phyloP scores from a whole-genome alignment of 2,113 vertebrate species.

The Pycnonotus jocosus region DNA sequence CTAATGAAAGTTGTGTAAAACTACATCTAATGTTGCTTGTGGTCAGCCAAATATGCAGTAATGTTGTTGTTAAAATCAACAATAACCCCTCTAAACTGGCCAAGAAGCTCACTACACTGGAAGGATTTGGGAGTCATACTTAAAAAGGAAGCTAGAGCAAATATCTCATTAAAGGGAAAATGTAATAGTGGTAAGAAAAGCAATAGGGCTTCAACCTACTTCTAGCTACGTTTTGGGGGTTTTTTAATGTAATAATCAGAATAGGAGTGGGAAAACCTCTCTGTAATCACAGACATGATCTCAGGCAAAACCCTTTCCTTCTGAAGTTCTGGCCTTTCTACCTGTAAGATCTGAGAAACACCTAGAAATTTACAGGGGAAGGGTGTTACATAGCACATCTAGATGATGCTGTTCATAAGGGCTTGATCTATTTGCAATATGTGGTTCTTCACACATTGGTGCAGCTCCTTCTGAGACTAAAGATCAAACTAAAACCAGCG shows the following conservation, averaged over 20 bases:
- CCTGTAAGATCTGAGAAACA: background rate
- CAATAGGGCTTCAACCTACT: background rate
- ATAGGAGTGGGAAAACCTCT: background rate
- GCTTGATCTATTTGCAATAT: background rate
- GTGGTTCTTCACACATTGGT: background rate
- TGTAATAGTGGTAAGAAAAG: background rate
- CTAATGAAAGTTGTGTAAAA: background rate
- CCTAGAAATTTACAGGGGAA: background rate
- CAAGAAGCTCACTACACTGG: background rate
- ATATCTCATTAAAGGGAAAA: background rate
- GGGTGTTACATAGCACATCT: background rate
- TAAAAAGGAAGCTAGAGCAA: background rate
- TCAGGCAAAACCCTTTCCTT: background rate
- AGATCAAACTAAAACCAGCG: background rate
- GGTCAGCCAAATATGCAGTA: background rate
- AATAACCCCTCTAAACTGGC: background rate
- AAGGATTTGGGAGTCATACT: background rate
- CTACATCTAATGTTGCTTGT: background rate
- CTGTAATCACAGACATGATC: background rate
- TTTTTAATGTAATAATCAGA: background rate
- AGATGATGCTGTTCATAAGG: background rate
- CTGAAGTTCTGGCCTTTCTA: background rate
- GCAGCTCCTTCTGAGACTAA: background rate
- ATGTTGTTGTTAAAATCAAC: background rate
- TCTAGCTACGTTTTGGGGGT: background rate